These are phyloP conservation scores for Enteromius trimaculatus DNA, from an alignment of 2,797 vertebrate species.

Conservation along the genomic window DNA sequence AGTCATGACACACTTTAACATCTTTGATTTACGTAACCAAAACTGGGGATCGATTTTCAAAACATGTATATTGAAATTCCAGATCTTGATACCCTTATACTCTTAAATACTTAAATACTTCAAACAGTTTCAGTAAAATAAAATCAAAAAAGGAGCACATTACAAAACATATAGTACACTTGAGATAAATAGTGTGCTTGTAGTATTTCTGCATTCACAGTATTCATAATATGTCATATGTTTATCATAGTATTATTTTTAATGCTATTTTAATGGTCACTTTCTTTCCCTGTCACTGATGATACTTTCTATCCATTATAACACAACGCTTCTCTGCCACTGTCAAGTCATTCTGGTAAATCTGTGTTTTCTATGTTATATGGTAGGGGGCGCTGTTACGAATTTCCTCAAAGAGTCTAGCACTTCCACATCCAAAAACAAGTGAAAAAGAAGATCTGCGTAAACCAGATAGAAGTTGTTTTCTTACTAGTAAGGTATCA, in stretches of 20 bases:
- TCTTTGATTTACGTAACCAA: neutral
- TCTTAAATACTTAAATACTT: neutral
- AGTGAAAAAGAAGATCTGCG: neutral
- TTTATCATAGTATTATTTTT: neutral
- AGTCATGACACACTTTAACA: neutral
- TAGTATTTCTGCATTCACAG: neutral
- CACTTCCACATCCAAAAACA: neutral
- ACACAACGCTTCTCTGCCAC: neutral
- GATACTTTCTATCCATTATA: neutral
- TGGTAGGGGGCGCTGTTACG: neutral
- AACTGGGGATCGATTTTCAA: constrained; percentile 10
- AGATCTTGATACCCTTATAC: neutral
- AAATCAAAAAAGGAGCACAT: neutral
- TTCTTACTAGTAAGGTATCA: neutral
- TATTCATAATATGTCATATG: neutral
- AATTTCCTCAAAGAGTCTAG: neutral
- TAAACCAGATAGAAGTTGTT: neutral
- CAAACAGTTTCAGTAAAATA: neutral
- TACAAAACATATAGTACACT: neutral
- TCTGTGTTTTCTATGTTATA: neutral
- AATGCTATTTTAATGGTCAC: neutral
- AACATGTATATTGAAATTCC: neutral
- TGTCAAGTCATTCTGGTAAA: neutral
- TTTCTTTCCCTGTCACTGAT: neutral
- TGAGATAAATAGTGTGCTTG: neutral